Base-by-base conservation (phyloP, 1,140 invertebrate species). In the Caenorhabditis briggsae region DNA sequence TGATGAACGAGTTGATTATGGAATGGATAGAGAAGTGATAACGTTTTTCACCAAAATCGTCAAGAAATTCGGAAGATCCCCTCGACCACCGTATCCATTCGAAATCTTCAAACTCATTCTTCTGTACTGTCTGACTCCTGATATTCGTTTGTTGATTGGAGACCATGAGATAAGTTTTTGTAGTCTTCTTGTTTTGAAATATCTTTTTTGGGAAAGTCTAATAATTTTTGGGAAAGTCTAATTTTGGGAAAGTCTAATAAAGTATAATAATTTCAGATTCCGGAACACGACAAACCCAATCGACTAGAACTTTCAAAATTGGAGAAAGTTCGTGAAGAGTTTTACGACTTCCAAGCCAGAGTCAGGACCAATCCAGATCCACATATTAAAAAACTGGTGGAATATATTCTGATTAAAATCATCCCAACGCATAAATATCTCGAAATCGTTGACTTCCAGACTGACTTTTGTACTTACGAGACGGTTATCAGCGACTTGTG, bases 51-150 rank as follows among this genome's bases (percentile, higher is more conserved):
- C 9, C 7, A 78, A 53, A 78, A 11, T 78, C 20, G 11, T 23
- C 7, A 9, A 25, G 23, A 50, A 53, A 23, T 78, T 20, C n/a
- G 46, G 33, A 50, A 50, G 33, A 74, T 1, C 46, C 5, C 11
- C 50, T 3, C 2, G 46, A 25, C 8, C 8, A 2, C 43, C 46
- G 46, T 23, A 12, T 23, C 20, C 7, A 25, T 61, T 78, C n/a
- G 70, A 78, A 50, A 23, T 78, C 20, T 78, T 78, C n/a, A 78
- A 78, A n/a, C 46, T 78, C 12, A 25, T 5, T 78, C 70, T 78
- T 18, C 5, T 78, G n/a, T 50, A 78, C 14, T 46, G 9, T 23
- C 25, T 23, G 20, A 61, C 46, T 50, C 43, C 43, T 1, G 70
- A 78, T 78, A 50, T 78, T 11, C 43, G 70, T 5, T 12, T 46